A percentile compares a stretch with the other conserved stretches of the same genome.
Conservation (phyloP, 2,113 vertebrate species). For the Pseudorhombus dupliciocellatus region DNA sequence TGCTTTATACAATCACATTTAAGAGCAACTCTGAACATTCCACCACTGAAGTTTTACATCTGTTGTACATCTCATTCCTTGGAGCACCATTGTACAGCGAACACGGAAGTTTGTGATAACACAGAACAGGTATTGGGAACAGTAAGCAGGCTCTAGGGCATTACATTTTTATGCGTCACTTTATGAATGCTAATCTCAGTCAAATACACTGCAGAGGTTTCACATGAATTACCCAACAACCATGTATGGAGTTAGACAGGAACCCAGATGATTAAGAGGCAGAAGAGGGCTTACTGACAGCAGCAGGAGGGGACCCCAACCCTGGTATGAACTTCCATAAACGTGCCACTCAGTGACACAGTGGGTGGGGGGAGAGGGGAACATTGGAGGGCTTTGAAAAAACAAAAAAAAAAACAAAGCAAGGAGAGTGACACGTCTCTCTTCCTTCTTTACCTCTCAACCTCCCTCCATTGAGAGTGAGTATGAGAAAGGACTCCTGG, state of each 20-base stretch:
- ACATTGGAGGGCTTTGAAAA: slow-evolving; percentile 37
- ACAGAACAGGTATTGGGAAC: slow-evolving; percentile 51
- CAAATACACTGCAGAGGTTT: slow-evolving; percentile 67
- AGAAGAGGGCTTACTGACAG: slow-evolving; percentile 59
- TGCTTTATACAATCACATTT: slow-evolving; percentile 78
- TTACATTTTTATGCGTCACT: slow-evolving; percentile 72
- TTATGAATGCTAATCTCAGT: slow-evolving; percentile 69
- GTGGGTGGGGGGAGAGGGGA: slow-evolving; percentile 26
- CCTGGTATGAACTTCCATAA: slow-evolving; percentile 60
- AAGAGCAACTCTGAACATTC: slow-evolving; percentile 68
- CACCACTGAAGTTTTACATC: slow-evolving; percentile 53
- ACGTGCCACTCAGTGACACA: slow-evolving; percentile 60
- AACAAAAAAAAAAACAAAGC: slow-evolving; percentile 19
- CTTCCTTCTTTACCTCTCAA: slow-evolving; percentile 61
- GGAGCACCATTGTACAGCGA: slow-evolving; percentile 69
- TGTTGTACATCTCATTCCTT: slow-evolving; percentile 57
- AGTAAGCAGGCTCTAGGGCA: slow-evolving; percentile 64
- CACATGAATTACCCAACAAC: slow-evolving; percentile 51
- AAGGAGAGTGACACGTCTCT: slow-evolving; percentile 63
- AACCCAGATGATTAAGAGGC: slow-evolving; percentile 44
- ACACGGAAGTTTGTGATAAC: slow-evolving; percentile 50
- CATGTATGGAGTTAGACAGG: slow-evolving; percentile 47
- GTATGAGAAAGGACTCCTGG: slow-evolving; percentile 48
- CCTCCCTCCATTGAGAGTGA: slow-evolving; percentile 32
- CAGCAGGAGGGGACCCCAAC: slow-evolving; percentile 72